These are phyloP conservation scores for Heliconius eleuchia DNA, from an alignment of 1,140 invertebrate species.

Conservation along the genomic window DNA sequence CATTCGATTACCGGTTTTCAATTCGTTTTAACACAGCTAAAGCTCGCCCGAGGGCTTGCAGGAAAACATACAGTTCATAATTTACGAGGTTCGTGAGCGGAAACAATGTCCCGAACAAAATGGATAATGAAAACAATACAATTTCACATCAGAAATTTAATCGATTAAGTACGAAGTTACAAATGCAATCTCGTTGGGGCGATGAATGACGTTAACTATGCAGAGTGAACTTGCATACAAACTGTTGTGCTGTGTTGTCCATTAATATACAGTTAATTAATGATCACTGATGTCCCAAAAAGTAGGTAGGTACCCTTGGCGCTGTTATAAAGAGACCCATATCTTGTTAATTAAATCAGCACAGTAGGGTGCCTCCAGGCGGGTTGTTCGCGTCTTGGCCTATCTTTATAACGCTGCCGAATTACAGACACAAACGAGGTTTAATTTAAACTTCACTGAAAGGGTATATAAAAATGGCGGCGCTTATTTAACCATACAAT, in stretches of 20 bases:
- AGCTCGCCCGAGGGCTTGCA: slow-evolving; percentile 68
- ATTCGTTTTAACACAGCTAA: slow-evolving; percentile 76
- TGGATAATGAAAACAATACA: slow-evolving; percentile 77
- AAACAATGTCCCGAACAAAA: slow-evolving; percentile 76
- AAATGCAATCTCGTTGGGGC: slow-evolving; percentile 53
- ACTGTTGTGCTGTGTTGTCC: slow-evolving; percentile 17
- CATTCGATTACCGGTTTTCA: slow-evolving; percentile 79
- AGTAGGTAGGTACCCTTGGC: slow-evolving; percentile 58
- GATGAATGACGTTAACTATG: slow-evolving; percentile 41
- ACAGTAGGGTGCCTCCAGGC: slow-evolving; percentile 68
- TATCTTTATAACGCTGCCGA: slow-evolving; percentile 68
- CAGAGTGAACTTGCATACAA: slow-evolving; percentile 30
- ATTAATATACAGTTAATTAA: slow-evolving; percentile 2
- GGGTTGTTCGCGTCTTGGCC: slow-evolving; percentile 53
- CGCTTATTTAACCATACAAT: slow-evolving; percentile 55
- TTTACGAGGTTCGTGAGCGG: slow-evolving; percentile 72
- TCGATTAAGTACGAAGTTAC: slow-evolving; percentile 66
- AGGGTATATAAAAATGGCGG: slow-evolving; percentile 54
- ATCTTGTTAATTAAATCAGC: slow-evolving; percentile 80
- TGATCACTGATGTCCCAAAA: slow-evolving; percentile 53
- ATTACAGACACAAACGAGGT: slow-evolving; percentile 68
- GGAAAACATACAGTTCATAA: slow-evolving; percentile 77
- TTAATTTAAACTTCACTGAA: slow-evolving; percentile 74
- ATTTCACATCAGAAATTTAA: slow-evolving; percentile 75
- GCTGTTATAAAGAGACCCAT: slow-evolving; percentile 75